Percentiles rank a stretch among this genome's conserved stretches.
phyloP scores from a whole-genome alignment of 1,140 invertebrate genomes.

The Phymorhynchus buccinoides region DNA sequence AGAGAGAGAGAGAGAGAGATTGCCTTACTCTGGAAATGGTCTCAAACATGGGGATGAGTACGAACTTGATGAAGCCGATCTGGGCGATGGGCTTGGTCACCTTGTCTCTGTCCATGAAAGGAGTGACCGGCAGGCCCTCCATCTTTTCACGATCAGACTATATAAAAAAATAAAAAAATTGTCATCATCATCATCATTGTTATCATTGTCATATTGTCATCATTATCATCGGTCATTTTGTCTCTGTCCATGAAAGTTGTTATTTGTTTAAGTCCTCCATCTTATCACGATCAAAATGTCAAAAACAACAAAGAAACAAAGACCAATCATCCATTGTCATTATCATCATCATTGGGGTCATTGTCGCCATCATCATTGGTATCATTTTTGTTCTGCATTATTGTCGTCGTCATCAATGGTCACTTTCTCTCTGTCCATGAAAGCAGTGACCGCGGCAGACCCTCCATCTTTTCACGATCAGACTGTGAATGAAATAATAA shows the following conservation, averaged over 20 bases:
- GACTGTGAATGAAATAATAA: neutral
- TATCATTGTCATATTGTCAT: too few species aligned
- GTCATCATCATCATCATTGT: too few species aligned
- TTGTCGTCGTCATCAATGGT: too few species aligned
- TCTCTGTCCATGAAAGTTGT: too few species aligned
- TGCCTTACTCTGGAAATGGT: slow-evolving; percentile 50
- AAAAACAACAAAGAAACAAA: too few species aligned
- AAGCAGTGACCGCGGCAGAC: slow-evolving; percentile 74
- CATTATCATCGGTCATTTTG: too few species aligned
- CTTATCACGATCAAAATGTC: too few species aligned
- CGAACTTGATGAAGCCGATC: slow-evolving; percentile 75
- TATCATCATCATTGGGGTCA: neutral
- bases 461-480: slow-evolving; percentile 72
- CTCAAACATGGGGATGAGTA: slow-evolving; percentile 74
- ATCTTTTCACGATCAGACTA: slow-evolving; percentile 67
- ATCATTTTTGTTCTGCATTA: too few species aligned
- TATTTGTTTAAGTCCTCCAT: too few species aligned
- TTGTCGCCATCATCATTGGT: too few species aligned
- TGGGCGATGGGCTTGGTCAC: slow-evolving; percentile 74
- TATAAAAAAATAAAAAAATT: neutral
- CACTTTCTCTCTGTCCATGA: slow-evolving; percentile 75
- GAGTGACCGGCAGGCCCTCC: slow-evolving; percentile 74
- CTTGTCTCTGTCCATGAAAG: slow-evolving; percentile 75
- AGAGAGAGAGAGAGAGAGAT: too few species aligned
- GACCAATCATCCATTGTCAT: too few species aligned